Evolutionary conservation across 2,888 invertebrate species (phyloP), one percentile per base, ranked within the genome.

Genomic region (Clepsis dumicolana): DNA sequence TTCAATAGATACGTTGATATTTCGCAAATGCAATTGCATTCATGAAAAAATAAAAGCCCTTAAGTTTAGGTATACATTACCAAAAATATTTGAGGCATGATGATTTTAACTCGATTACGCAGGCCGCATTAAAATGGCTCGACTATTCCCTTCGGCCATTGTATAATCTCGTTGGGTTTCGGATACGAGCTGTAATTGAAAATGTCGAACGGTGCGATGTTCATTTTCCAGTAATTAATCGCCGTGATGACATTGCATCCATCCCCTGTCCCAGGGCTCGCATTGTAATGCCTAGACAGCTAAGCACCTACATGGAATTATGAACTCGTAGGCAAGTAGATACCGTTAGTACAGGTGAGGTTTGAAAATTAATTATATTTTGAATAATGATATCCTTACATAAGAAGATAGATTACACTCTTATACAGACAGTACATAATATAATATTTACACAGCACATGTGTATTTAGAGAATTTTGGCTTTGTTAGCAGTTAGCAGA

Each of bases 191-290:
- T 80, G 87, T 91, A 91, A 93, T 92, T 93, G 93, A 92, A 92
- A 92, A 89, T 87, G 89, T 87, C 86, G 91, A 88, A 83, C 86
- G 84, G 82, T 83, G 84, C 83, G 86, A 87, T 87, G 91, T 90
- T 91, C 92, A 92, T 93, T 93, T 93, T 92, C 89, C 92, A 91
- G 83, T 93, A 91, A 93, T 93, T 93, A 92, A 92, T 91, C 91
- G 87, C 81, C 77, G 82, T 91, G 91, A 92, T 93, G 91, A 92
- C 88, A 88, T 85, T 75, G 83, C 82, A 75, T 77, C 82, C 81
- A 53, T 52, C 62, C 75, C 74, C 75, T 73, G 71, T 79, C 76
- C 79, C 78, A 74, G 74, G 77, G 75, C 73, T 72, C 75, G 77
- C 76, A 81, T 80, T 78, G 80, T 79, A 74, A 70, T 74, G 74